These are phyloP conservation scores for Myiotriccus ornatus DNA, from an alignment of 2,797 vertebrate genomes.

Conservation along the genomic window DNA sequence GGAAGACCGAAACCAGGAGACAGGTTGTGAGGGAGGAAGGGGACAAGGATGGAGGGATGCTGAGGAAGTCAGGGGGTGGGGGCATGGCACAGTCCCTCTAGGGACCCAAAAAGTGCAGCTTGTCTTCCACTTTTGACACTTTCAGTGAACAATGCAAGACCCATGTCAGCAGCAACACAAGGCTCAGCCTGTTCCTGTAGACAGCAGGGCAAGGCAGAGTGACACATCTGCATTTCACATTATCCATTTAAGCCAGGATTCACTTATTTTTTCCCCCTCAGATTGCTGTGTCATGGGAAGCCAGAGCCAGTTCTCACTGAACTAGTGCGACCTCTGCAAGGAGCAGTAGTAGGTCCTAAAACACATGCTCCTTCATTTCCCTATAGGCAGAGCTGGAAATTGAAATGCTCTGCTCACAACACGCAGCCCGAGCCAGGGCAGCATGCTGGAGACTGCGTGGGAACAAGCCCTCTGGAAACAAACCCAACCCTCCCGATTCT, in stretches of 20 bases:
- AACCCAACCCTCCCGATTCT: background rate
- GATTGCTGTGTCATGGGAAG: background rate
- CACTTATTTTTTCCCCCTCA: background rate
- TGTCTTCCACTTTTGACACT: background rate
- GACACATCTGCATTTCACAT: background rate
- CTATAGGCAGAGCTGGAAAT: background rate
- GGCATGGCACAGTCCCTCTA: background rate
- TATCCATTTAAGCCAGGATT: background rate
- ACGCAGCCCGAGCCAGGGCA: background rate
- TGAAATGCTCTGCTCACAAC: background rate
- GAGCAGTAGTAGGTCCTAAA: background rate
- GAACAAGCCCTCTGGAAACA: background rate
- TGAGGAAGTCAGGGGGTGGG: accelerated
- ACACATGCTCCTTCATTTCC: background rate
- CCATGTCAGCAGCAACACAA: background rate
- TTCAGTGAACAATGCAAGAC: background rate
- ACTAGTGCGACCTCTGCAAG: background rate
- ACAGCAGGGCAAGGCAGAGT: background rate
- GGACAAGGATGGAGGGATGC: background rate
- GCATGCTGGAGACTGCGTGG: background rate
- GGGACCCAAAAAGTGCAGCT: background rate
- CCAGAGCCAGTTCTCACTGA: background rate
- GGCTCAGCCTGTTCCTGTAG: background rate
- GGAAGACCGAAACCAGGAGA: background rate
- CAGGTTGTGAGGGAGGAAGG: background rate